A percentile compares a stretch with the other conserved stretches of the same genome.
Conservation (phyloP, 2,797 vertebrate genomes). For the Delichon dasypus region DNA sequence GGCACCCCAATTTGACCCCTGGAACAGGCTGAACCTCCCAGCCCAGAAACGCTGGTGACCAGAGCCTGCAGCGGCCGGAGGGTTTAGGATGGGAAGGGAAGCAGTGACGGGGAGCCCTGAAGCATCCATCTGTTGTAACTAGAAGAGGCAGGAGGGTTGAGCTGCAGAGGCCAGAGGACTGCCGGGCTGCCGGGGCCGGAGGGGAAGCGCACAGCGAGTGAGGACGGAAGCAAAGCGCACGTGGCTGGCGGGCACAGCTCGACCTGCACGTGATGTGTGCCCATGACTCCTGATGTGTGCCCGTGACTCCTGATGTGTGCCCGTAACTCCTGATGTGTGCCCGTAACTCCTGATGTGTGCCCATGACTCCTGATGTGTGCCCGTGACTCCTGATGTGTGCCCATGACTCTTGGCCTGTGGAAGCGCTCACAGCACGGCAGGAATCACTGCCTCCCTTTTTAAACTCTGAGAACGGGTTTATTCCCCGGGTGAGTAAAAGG, state of each 20-base stretch:
- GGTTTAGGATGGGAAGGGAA: background rate
- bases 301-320: too few relatives aligned
- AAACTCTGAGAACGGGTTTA: background rate
- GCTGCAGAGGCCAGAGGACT: background rate
- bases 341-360: too few relatives aligned
- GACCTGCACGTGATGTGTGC: fast-evolving
- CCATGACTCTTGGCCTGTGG: fast-evolving
- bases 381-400: background rate
- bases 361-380: background rate
- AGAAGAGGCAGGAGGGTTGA: background rate
- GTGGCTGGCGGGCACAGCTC: fast-evolving
- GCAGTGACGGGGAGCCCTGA: background rate
- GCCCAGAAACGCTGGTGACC: fast-evolving
- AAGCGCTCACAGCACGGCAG: fast-evolving
- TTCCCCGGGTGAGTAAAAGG: fast-evolving
- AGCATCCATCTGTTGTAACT: background rate
- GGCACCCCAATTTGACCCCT: background rate
- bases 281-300: too few relatives aligned
- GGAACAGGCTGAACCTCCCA: background rate
- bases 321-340: too few relatives aligned
- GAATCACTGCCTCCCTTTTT: background rate
- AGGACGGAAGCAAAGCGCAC: background rate
- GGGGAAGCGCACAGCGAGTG: fast-evolving
- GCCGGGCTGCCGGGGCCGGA: background rate
- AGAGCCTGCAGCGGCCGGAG: fast-evolving